Conservation (phyloP, 2,888 invertebrate genomes). For the Geotrupes spiniger region DNA sequence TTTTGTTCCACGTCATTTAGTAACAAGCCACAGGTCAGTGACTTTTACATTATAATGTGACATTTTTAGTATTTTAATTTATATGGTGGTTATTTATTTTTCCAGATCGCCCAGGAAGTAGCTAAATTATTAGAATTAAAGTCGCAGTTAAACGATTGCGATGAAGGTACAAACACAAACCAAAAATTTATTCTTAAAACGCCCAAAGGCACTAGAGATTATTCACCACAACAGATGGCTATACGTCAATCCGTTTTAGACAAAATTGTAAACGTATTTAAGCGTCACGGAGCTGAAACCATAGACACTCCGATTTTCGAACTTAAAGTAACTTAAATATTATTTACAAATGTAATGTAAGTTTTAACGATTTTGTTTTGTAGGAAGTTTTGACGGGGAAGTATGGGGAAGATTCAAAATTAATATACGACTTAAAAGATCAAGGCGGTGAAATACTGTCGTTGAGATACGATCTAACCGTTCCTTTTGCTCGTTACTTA, state of each 20-base stretch:
- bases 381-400: slow-evolving; percentile 97
- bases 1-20: slow-evolving; percentile 33
- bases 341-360: slow-evolving; percentile 1
- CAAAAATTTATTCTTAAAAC: slow-evolving; percentile 87
- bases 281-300: slow-evolving; percentile 95
- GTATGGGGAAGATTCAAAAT: slow-evolving; percentile 98
- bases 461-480: slow-evolving; percentile 95
- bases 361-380: slow-evolving; percentile 14
- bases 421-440: slow-evolving; percentile 97
- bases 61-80: slow-evolving; percentile 4
- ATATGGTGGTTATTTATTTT: slow-evolving; percentile 29
- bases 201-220: slow-evolving; percentile 93
- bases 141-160: slow-evolving; percentile 63
- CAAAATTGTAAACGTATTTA: slow-evolving; percentile 86
- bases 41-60: slow-evolving; percentile 17
- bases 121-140: slow-evolving; percentile 78
- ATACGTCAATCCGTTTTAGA: slow-evolving; percentile 81
- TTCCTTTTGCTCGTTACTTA: slow-evolving; percentile 94
- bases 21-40: slow-evolving; percentile 48
- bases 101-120: slow-evolving; percentile 83
- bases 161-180: slow-evolving; percentile 53
- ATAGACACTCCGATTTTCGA: slow-evolving; percentile 99
- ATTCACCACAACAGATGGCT: slow-evolving; percentile 92
- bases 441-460: slow-evolving; percentile 98
- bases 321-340: slow-evolving; percentile 67